Percentiles rank a stretch among this genome's conserved stretches.
Conservation (phyloP, 2,113 vertebrate genomes). For the Callospermophilus lateralis region DNA sequence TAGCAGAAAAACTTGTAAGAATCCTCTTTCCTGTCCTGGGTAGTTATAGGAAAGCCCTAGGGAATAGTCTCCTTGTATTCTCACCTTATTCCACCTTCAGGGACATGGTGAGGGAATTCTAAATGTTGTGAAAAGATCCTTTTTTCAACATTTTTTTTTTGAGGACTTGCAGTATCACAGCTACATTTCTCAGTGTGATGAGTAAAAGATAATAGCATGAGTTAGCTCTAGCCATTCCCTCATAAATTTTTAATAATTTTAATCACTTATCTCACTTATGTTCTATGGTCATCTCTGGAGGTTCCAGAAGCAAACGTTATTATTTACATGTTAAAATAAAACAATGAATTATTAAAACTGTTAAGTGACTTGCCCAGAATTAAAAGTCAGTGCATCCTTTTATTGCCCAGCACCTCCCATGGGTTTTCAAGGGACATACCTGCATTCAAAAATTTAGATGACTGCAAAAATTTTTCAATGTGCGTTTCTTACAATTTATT, state of each 20-base stretch:
- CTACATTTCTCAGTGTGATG: neutral
- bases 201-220: conserved; percentile 31
- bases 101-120: neutral
- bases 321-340: conserved; percentile 53
- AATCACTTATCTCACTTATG: conserved; percentile 12
- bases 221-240: neutral
- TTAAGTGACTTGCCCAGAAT: neutral
- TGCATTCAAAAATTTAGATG: neutral
- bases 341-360: neutral
- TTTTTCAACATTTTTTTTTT: neutral
- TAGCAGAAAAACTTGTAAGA: conserved; percentile 2
- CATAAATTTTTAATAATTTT: conserved; percentile 11
- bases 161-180: neutral
- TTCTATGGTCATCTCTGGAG: neutral
- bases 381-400: neutral
- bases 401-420: neutral
- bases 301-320: conserved; percentile 5
- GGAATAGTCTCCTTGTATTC: neutral
- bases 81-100: neutral
- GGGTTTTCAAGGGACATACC: neutral
- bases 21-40: neutral
- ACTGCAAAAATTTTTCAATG: neutral
- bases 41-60: neutral
- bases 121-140: neutral
- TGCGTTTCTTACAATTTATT: conserved; percentile 15